Base-by-base conservation (phyloP, 2,113 vertebrate genomes). In the Gopherus flavomarginatus region DNA sequence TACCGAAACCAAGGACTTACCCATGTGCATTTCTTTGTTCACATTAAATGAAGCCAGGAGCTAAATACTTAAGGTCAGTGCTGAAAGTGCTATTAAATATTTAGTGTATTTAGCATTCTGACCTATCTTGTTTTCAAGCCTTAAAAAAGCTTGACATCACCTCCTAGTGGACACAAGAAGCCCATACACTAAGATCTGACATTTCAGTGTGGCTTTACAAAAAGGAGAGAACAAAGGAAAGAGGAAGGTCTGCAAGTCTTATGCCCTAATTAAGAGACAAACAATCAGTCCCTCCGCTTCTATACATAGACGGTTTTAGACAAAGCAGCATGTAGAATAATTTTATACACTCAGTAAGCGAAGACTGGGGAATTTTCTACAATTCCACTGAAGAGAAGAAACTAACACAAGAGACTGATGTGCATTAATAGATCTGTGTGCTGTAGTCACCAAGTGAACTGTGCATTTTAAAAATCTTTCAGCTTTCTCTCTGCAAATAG, bases 41-140 rank as follows among this genome's bases (percentile, higher is more conserved):
- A 1, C 0, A 0, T 57, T 3, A 24, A 69, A 86, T 0, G n/a
- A 90, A 89, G 85, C 82, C 4, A 1, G 92, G 93, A 92, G 89
- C 89, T 89, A 2, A 1, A 17, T 88, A 2, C 0, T 0, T 12
- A 10, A 93, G 86, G 93, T 77, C 59, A 1, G 54, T 0, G 52
- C 94, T 80, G 88, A 86, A 29, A 89, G 83, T 81, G 88, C 90
- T 26, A 89, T 97, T 87, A 97, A 97, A 97, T 90, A 97, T 97
- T 97, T 83, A 97, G 92, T 1, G 85, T 7, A 53, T 27, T 65
- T 65, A 0, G 10, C 7, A 17, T 35, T 87, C 95, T 95, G 96
- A 96, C 96, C 96, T 91, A 95, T 59, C 81, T 96, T 53, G 80
- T 42, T 56, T 42, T 1, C 82, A 72, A 1, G 14, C 90, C 69